Evolutionary conservation across 2,113 vertebrate genomes (phyloP), one percentile per base, ranked within the genome.

Genomic region (Pimephales promelas): DNA sequence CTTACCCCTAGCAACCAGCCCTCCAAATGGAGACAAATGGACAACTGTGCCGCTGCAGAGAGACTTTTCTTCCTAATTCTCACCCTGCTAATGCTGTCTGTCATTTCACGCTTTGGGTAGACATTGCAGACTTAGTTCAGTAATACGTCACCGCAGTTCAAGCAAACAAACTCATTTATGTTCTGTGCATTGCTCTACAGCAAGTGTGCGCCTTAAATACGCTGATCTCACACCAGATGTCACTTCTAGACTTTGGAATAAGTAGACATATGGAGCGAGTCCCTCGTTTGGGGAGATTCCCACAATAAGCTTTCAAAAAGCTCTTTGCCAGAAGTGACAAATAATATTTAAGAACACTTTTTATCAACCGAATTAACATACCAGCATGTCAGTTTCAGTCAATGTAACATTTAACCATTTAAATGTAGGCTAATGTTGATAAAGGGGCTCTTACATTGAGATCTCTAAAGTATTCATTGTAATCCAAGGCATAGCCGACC

Each of bases 401-500:
- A 45, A 14, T 4, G 45, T 13, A 34, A 22, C 24, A 70, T 40
- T 36, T 36, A 43, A 43, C 47, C 4, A 5, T n/a, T 73, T 26
- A 49, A 49, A 49, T 45, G n/a, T 26, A 8, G 10, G 1, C 52
- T 45, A 74, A 31, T 31, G 18, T 18, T 43, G 20, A 52, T 54
- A 84, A 81, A 85, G 14, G 8, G 10, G 40, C 2, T 94, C 96
- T 97, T 96, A 98, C 96, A 0, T 96, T 96, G 56, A 98, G 94
- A 91, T 98, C 96, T 95, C 96, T 92, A 90, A 98, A 98, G 91
- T 97, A 94, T 90, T 99, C 96, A 1, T 98, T 98, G 95, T 98
- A 98, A 94, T 97, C 97, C 91, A 98, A 94, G 79, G 97, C 96
- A 87, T 98, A 99, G 76, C 97, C 96, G 52, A 98, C 96, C 88